A percentile compares a stretch with the other conserved stretches of the same genome.
These are phyloP conservation scores for Drosophila seclusa DNA, from an alignment of 2,888 invertebrate genomes.

Conservation along the genomic window DNA sequence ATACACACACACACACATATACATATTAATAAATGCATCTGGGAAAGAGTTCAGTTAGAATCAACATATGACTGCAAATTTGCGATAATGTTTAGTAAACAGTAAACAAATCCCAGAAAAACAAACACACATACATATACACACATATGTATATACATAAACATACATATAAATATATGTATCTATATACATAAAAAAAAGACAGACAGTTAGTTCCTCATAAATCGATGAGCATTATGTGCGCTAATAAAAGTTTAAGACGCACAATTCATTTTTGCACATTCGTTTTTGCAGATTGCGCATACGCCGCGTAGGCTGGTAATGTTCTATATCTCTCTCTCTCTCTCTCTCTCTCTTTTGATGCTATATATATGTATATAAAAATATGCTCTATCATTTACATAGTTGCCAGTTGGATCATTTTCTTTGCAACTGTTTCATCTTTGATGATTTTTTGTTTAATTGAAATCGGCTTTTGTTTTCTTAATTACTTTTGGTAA, in stretches of 20 bases:
- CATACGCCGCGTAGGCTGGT: slow-evolving; percentile 59
- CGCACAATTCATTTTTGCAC: slow-evolving; percentile 27
- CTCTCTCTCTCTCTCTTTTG: neutral
- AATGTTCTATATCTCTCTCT: slow-evolving; percentile 18
- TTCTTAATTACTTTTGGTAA: neutral
- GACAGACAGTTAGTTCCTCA: slow-evolving; percentile 63
- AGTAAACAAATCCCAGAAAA: slow-evolving; percentile 70
- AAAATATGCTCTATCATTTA: slow-evolving; percentile 23
- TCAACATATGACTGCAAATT: slow-evolving; percentile 77
- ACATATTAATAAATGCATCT: slow-evolving; percentile 38
- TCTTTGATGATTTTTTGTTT: slow-evolving; percentile 20
- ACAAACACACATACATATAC: slow-evolving; percentile 27
- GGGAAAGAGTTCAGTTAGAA: slow-evolving; percentile 51
- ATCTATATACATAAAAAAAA: slow-evolving; percentile 4
- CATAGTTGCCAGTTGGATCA: slow-evolving; percentile 19
- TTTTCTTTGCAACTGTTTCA: slow-evolving; percentile 15
- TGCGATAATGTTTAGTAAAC: slow-evolving; percentile 64
- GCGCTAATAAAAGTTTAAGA: slow-evolving; percentile 75
- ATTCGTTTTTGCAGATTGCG: slow-evolving; percentile 56
- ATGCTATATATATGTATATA: neutral
- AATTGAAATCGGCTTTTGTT: neutral
- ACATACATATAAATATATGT: neutral
- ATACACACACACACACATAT: neutral
- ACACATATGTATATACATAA: neutral
- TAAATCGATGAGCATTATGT: slow-evolving; percentile 75